Evolutionary conservation across 2,113 vertebrate species (phyloP).

Genomic region (Gallinago undulata): DNA sequence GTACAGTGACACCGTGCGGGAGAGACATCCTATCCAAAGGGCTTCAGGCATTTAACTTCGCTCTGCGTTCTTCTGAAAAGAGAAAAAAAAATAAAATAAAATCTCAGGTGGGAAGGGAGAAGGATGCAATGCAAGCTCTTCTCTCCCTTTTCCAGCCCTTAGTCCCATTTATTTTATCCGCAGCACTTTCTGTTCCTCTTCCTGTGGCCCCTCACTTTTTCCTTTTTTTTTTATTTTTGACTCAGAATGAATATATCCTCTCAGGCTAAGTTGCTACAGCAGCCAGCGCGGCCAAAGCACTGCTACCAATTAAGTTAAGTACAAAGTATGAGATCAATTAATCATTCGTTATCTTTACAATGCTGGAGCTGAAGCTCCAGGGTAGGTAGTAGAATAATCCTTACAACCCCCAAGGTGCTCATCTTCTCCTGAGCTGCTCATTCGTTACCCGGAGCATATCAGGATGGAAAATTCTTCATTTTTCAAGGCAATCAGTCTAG

Average conservation of each 20-base stretch:
- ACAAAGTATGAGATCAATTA: slow-evolving; percentile 58
- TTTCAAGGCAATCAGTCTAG: slow-evolving; percentile 3
- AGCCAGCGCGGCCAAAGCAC: slow-evolving; percentile 16
- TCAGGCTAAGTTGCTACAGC: background rate
- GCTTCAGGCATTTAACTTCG: background rate
- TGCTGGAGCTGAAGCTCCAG: slow-evolving; percentile 25
- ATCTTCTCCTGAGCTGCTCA: slow-evolving; percentile 15
- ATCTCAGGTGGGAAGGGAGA: background rate
- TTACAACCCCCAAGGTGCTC: slow-evolving; percentile 36
- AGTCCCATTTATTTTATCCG: background rate
- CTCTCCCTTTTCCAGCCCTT: background rate
- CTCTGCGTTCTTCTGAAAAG: background rate
- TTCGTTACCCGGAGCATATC: slow-evolving; percentile 41
- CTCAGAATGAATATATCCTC: background rate
- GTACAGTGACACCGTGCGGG: no score
- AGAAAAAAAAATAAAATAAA: background rate
- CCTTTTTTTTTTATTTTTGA: background rate
- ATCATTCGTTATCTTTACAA: slow-evolving; percentile 54
- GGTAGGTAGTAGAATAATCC: slow-evolving; percentile 31
- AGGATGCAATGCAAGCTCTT: background rate
- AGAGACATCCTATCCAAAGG: background rate
- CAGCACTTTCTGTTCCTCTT: background rate
- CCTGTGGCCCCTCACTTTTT: background rate
- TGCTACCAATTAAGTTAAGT: slow-evolving; percentile 59
- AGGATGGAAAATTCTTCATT: background rate